These are phyloP conservation scores for Myopa tessellatipennis DNA, from an alignment of 2,888 invertebrate species.

Conservation along the genomic window DNA sequence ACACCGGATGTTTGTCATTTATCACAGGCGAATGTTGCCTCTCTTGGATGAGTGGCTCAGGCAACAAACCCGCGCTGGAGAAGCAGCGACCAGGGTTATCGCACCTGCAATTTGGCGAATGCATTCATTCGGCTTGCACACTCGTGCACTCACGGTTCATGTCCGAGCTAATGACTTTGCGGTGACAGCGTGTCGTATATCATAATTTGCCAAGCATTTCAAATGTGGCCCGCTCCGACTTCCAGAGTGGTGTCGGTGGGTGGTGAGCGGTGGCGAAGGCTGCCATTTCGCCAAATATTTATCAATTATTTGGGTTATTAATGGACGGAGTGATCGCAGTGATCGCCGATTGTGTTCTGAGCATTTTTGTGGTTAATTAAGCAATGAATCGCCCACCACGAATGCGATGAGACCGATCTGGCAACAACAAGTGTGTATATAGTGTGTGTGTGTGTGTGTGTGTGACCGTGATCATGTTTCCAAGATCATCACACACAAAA, in stretches of 20 bases:
- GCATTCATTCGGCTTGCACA: slow-evolving; percentile 7
- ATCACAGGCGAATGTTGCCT: slow-evolving; percentile 1
- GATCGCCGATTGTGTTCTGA: slow-evolving; percentile 1
- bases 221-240: not conserved
- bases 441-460: not conserved
- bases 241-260: not conserved
- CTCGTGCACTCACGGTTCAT: not conserved
- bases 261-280: not conserved
- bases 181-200: slow-evolving; percentile 14
- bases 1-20: slow-evolving; percentile 31
- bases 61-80: not conserved
- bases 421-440: not conserved
- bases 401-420: not conserved
- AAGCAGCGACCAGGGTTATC: not conserved
- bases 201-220: slow-evolving; percentile 27
- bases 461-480: not conserved
- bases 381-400: slow-evolving; percentile 13
- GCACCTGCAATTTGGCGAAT: slow-evolving; percentile 32
- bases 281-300: slow-evolving; percentile 20
- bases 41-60: not conserved
- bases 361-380: slow-evolving; percentile 21
- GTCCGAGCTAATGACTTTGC: slow-evolving; percentile 20
- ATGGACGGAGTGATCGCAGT: not conserved
- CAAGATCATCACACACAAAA: not conserved
- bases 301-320: slow-evolving; percentile 27